phyloP scores from a whole-genome alignment of 2,797 vertebrate genomes.

The Gallinago solitaria region DNA sequence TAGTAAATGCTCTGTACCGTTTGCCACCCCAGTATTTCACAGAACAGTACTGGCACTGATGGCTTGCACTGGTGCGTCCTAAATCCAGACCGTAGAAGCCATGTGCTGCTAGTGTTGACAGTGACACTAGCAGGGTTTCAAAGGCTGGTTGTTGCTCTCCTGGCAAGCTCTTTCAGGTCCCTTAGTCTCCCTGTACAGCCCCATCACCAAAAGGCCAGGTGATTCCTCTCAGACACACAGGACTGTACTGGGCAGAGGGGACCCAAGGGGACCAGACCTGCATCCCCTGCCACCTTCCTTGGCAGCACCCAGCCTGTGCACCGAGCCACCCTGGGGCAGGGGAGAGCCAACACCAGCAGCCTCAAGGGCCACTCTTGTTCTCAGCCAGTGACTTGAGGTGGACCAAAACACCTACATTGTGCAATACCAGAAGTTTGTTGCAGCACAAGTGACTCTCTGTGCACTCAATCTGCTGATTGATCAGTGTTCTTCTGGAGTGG shows the following conservation, averaged over 20 bases:
- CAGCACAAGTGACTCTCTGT: not conserved
- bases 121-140: not conserved
- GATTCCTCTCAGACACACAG: not conserved
- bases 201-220: fast-evolving
- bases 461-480: not conserved
- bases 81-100: not conserved
- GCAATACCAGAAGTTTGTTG: not conserved
- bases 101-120: not conserved
- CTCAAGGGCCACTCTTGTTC: not conserved
- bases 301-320: not conserved
- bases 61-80: not conserved
- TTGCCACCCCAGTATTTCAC: not conserved
- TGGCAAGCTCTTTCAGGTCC: not conserved
- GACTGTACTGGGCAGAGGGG: fast-evolving
- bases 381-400: not conserved
- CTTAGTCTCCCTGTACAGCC: not conserved
- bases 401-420: not conserved
- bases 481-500: not conserved
- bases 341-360: not conserved
- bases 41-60: not conserved
- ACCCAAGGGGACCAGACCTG: not conserved
- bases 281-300: not conserved
- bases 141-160: not conserved
- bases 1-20: not conserved
- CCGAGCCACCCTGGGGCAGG: fast-evolving